Evolutionary conservation across 2,113 vertebrate species (phyloP).

Genomic region (Notarius lentiginosus): DNA sequence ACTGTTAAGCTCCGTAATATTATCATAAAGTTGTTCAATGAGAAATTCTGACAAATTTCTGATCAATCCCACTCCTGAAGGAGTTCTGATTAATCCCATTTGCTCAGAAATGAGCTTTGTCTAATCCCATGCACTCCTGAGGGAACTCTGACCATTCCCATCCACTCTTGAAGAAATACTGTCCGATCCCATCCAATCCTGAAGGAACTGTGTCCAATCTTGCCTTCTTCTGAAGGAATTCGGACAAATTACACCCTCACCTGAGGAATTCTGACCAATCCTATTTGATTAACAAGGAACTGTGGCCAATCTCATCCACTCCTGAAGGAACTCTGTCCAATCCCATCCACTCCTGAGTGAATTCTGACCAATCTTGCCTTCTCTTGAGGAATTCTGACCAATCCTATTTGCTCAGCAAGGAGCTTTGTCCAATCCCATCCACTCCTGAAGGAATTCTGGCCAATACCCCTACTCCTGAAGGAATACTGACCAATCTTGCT

Average conservation of each 20-base stretch:
- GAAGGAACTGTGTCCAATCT: not conserved
- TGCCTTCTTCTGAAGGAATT: not conserved
- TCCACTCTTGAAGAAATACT: not conserved
- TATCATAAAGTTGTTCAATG: not conserved
- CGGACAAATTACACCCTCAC: not conserved
- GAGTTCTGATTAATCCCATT: no score
- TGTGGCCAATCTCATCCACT: not conserved
- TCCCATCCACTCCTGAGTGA: not conserved
- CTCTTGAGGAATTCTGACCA: not conserved
- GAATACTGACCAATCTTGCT: not conserved
- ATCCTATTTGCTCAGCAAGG: not conserved
- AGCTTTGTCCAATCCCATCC: not conserved
- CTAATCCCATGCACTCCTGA: no score
- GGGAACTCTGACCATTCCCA: not conserved
- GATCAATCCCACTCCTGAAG: no score
- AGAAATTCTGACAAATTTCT: not conserved
- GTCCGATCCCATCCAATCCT: not conserved
- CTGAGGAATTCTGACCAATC: not conserved
- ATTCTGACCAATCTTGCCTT: not conserved
- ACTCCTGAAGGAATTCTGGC: not conserved
- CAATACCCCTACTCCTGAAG: not conserved
- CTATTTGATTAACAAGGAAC: not conserved
- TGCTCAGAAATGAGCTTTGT: no score
- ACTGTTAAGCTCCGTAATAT: not conserved
- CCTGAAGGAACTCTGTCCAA: not conserved